These are phyloP conservation scores for Eupeodes luniger DNA, from an alignment of 2,888 invertebrate genomes.

Conservation along the genomic window DNA sequence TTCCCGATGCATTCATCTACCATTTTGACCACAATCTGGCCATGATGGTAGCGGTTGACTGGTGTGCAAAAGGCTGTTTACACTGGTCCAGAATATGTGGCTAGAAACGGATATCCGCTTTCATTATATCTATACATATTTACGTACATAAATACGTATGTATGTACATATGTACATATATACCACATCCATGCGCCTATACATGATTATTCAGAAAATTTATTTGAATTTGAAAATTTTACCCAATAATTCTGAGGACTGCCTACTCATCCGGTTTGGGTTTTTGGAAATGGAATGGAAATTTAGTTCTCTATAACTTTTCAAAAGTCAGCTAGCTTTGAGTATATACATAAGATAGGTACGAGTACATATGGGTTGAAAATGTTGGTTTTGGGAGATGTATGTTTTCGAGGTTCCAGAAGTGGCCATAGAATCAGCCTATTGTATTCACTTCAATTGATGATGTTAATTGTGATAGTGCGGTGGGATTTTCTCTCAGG, in stretches of 20 bases:
- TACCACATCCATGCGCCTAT: slow-evolving; percentile 43
- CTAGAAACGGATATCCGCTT: slow-evolving; percentile 48
- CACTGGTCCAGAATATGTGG: slow-evolving; percentile 45
- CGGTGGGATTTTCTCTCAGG: slow-evolving; percentile 47
- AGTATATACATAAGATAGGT: background rate
- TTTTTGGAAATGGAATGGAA: slow-evolving; percentile 18
- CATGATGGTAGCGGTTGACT: slow-evolving; percentile 51
- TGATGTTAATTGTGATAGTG: slow-evolving; percentile 64
- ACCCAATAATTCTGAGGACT: slow-evolving; percentile 43
- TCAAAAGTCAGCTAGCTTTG: background rate
- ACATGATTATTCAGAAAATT: slow-evolving; percentile 62
- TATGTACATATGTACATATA: no score
- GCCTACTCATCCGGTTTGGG: slow-evolving; percentile 12
- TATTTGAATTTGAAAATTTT: slow-evolving; percentile 65
- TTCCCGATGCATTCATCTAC: slow-evolving; percentile 39
- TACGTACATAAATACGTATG: no score
- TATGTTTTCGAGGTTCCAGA: slow-evolving; percentile 46
- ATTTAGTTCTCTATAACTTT: slow-evolving; percentile 43
- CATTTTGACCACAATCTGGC: slow-evolving; percentile 50
- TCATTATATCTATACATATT: background rate
- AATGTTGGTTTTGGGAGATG: background rate
- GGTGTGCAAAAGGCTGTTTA: slow-evolving; percentile 43
- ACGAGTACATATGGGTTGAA: background rate
- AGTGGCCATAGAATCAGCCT: slow-evolving; percentile 34
- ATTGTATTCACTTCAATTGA: slow-evolving; percentile 61